Percentiles rank a stretch among this genome's conserved stretches.
These are phyloP conservation scores for Struthidea cinerea DNA, from an alignment of 2,113 vertebrate genomes.

Conservation along the genomic window DNA sequence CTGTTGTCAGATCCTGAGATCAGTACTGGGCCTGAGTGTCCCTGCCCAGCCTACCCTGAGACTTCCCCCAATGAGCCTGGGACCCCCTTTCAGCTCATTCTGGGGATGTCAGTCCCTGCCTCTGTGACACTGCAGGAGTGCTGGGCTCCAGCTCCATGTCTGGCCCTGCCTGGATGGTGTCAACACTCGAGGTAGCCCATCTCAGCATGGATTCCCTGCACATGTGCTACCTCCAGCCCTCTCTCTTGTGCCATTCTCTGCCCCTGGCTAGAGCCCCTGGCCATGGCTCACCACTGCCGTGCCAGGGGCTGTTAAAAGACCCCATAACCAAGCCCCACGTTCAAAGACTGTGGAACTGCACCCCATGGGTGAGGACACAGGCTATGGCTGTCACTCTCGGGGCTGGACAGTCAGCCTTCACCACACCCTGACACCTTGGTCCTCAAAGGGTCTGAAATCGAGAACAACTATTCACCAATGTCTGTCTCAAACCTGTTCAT, in stretches of 20 bases:
- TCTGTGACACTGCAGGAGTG: neutral
- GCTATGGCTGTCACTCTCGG: fast-evolving
- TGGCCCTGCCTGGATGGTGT: neutral
- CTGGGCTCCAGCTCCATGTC: neutral
- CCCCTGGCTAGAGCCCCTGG: neutral
- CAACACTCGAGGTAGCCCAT: fast-evolving
- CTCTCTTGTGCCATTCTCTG: fast-evolving
- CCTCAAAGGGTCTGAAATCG: neutral
- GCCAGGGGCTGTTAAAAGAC: neutral
- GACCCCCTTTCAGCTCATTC: neutral
- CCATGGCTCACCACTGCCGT: fast-evolving
- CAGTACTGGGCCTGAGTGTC: too few relatives aligned
- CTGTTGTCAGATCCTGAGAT: neutral
- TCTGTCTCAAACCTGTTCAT: neutral
- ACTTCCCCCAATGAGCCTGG: fast-evolving
- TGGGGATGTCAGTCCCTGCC: neutral
- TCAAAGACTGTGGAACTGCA: neutral
- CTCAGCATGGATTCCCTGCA: fast-evolving
- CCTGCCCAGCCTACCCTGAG: neutral
- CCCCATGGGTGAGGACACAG: fast-evolving
- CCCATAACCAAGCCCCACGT: fast-evolving
- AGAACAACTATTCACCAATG: neutral
- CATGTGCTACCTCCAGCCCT: neutral
- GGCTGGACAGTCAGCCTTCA: neutral
- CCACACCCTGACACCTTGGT: neutral